Evolutionary conservation across 2,113 vertebrate species (phyloP).

Genomic region (Motacilla alba): DNA sequence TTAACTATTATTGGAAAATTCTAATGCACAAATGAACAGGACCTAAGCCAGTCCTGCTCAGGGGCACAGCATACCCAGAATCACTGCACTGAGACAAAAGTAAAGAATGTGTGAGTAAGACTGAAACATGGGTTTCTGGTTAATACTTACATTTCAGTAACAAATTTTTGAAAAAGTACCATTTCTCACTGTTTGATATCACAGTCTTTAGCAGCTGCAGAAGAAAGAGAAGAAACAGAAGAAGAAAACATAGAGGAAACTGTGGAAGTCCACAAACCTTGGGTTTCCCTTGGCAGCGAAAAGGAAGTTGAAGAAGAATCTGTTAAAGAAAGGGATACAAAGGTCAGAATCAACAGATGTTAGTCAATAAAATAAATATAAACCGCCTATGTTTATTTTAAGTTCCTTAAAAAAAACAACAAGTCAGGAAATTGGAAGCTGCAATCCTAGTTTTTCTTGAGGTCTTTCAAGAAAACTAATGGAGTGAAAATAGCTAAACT

Average conservation of each 20-base stretch:
- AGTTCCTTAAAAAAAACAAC: not conserved
- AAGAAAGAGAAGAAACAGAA: slow-evolving; percentile 55
- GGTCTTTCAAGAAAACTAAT: not conserved
- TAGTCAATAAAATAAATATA: not conserved
- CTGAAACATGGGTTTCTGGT: not conserved
- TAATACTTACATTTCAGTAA: not conserved
- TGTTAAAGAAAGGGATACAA: slow-evolving; percentile 69
- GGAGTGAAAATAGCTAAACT: not conserved
- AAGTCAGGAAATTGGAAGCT: not conserved
- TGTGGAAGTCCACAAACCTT: slow-evolving; percentile 66
- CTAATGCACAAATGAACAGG: not conserved
- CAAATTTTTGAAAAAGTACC: not conserved
- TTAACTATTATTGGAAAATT: not conserved
- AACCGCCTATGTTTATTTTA: not conserved
- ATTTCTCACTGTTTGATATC: not conserved
- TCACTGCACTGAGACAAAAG: not conserved
- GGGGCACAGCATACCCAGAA: not conserved
- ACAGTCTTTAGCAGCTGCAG: slow-evolving; percentile 68
- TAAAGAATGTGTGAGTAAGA: not conserved
- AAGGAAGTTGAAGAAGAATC: slow-evolving; percentile 88
- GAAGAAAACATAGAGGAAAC: slow-evolving; percentile 57
- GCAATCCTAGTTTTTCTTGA: not conserved
- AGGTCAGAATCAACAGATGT: slow-evolving; percentile 63
- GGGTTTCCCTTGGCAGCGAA: slow-evolving; percentile 89
- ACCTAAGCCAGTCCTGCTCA: not conserved